phyloP scores from a whole-genome alignment of 2,797 vertebrate genomes.

The Notamacropus eugenii region DNA sequence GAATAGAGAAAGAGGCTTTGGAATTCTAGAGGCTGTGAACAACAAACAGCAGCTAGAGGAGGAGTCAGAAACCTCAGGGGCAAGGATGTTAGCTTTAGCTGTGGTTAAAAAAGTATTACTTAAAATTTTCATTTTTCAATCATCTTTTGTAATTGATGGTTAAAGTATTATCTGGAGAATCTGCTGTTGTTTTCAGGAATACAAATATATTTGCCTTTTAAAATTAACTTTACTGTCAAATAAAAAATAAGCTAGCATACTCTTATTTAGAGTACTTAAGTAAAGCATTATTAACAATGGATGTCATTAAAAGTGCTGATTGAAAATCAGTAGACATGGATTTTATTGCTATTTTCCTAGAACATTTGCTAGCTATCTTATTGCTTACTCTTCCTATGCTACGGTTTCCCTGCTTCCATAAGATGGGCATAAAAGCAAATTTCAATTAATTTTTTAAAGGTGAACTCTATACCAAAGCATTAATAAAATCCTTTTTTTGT shows the following conservation, averaged over 20 bases:
- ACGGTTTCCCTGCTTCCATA: background rate
- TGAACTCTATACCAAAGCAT: background rate
- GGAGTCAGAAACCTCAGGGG: constrained; percentile 80
- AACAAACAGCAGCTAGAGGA: constrained; percentile 68
- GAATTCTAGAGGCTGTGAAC: constrained; percentile 65
- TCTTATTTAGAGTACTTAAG: constrained; percentile 22
- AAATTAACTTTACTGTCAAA: constrained; percentile 44
- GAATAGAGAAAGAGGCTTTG: constrained; percentile 71
- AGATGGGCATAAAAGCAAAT: background rate
- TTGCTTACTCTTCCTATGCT: background rate
- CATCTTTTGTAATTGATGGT: constrained; percentile 63
- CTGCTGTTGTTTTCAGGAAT: constrained; percentile 65
- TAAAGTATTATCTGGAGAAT: constrained; percentile 64
- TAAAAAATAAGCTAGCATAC: background rate
- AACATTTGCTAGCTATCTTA: background rate
- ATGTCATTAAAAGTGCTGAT: constrained; percentile 29
- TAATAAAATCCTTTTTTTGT: constrained; percentile 12
- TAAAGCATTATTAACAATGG: constrained; percentile 35
- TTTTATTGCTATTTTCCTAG: constrained; percentile 47
- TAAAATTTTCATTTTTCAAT: constrained; percentile 71
- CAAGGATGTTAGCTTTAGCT: constrained; percentile 71
- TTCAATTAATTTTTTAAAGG: background rate
- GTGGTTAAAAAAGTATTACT: constrained; percentile 67
- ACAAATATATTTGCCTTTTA: constrained; percentile 61
- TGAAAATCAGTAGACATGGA: background rate